Conservation (phyloP, 2,113 vertebrate species). For the human (Homo sapiens) region DNA sequence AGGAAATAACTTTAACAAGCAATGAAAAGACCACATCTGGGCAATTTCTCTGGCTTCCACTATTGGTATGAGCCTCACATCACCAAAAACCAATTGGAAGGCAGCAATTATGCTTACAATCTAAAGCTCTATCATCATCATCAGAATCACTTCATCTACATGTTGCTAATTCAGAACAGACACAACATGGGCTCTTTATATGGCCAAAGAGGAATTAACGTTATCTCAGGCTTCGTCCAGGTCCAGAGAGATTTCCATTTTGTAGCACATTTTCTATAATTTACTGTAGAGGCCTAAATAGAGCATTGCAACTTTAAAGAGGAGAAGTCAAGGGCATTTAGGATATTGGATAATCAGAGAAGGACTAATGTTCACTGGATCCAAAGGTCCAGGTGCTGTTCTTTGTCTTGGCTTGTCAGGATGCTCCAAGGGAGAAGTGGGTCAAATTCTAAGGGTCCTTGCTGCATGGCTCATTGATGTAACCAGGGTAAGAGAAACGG, state of each 20-base stretch:
- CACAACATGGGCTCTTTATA: background rate
- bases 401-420: background rate
- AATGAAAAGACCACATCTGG: background rate
- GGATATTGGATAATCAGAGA: background rate
- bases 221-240: background rate
- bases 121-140: background rate
- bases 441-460: background rate
- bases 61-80: background rate
- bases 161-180: slow-evolving; percentile 9
- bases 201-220: background rate
- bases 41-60: background rate
- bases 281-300: background rate
- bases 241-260: background rate
- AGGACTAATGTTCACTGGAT: rapidly evolving
- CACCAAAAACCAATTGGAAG: background rate
- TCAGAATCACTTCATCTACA: background rate
- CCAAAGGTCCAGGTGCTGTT: background rate
- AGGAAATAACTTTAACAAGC: background rate
- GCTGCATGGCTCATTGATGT: background rate
- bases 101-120: background rate
- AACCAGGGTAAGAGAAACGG: background rate
- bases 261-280: background rate
- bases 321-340: background rate
- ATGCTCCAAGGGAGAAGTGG: background rate
- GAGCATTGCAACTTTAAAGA: background rate